phyloP scores from a whole-genome alignment of 2,113 vertebrate species.

The Zosterops hypoxanthus region DNA sequence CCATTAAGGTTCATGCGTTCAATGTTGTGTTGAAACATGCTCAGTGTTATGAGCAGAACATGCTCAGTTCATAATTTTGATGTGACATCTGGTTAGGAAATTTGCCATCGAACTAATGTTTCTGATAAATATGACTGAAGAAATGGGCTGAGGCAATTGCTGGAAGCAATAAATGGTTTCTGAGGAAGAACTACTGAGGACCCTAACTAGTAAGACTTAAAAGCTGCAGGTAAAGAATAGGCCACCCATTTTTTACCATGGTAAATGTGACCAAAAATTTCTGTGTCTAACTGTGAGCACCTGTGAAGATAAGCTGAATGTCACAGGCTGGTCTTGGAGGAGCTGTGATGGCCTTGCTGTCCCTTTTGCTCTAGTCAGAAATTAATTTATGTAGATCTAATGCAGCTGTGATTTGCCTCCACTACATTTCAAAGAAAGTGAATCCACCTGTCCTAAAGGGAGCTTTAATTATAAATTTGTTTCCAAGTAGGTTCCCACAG shows the following conservation, averaged over 20 bases:
- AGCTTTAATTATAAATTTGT: background rate
- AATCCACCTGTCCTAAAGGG: background rate
- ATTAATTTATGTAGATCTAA: background rate
- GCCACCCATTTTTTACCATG: background rate
- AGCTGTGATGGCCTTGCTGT: background rate
- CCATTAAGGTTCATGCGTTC: background rate
- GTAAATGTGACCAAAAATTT: background rate
- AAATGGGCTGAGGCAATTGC: background rate
- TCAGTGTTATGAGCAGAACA: background rate
- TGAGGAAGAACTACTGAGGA: background rate
- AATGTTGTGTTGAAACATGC: background rate
- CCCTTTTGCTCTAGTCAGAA: background rate
- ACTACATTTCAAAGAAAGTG: background rate
- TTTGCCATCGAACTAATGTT: background rate
- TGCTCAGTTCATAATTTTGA: background rate
- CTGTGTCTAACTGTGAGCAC: background rate
- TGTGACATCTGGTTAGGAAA: background rate
- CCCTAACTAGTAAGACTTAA: background rate
- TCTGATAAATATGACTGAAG: background rate
- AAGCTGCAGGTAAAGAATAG: background rate
- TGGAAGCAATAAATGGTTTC: background rate
- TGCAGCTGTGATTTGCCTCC: background rate
- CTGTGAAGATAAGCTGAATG: background rate
- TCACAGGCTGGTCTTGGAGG: background rate
- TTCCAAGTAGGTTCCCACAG: background rate